Base-by-base conservation (phyloP, 2,888 invertebrate species). In the Cryptocephalus primarius region DNA sequence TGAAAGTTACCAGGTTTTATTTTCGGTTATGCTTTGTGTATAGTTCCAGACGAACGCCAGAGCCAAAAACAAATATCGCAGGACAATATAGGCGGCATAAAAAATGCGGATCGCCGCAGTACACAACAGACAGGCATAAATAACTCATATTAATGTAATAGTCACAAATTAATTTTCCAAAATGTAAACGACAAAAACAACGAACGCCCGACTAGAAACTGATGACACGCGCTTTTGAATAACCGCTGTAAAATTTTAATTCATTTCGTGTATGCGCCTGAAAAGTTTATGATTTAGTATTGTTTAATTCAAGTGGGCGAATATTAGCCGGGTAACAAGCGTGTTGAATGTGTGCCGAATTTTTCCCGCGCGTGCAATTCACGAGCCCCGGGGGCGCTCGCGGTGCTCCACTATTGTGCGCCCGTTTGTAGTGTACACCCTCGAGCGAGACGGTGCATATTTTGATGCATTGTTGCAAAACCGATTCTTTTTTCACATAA, bases 221-320 rank as follows among this genome's bases (percentile, higher is more conserved):
- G 55, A 22, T 22, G 22, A 57, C 59, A 59, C 53, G 52, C 50
- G 53, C 51, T 57, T 57, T 54, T 59, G 55, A 58, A 59, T 60
- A 58, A 60, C 56, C 59, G 63, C 60, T 63, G 64, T 65, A 63
- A 66, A 65, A 67, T 65, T 66, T 66, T 66, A 66, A 67, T 65
- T 67, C 65, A 65, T 65, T 62, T 60, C 62, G 53, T 64, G 64
- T 63, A 61, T 66, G 66, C 63, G 60, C 57, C 59, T 67, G 67
- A 67, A 62, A 62, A 62, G 58, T 61, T 56, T 53, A 61, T 62
- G 60, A 62, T 62, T 62, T 62, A 62, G 54, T 50, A 58, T 55
- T 58, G 60, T 61, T 62, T 62, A 61, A 62, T 62, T 62, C 61
- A 60, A 62, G 62, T 61, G 61, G 58, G 53, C 42, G 52, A 51